Conservation (phyloP, 2,797 vertebrate species). For the Phyllotis vaccarum region DNA sequence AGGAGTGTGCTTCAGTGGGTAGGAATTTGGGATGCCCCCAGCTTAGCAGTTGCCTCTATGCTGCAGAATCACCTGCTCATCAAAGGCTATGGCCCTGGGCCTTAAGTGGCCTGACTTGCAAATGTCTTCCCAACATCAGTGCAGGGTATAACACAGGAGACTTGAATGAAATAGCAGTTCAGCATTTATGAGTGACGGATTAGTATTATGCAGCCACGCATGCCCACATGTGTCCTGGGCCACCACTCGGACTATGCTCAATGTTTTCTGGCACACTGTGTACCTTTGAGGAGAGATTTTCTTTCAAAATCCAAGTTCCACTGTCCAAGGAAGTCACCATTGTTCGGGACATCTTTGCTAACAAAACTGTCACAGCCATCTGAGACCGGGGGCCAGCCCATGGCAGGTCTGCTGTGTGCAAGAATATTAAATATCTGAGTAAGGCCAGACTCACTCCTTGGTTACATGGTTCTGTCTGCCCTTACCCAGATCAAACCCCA, state of each 20-base stretch:
- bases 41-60: background rate
- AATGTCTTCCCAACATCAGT: background rate
- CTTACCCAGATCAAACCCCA: background rate
- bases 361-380: background rate
- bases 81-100: rapidly evolving
- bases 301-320: background rate
- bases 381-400: background rate
- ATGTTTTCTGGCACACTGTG: background rate
- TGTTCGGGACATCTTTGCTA: background rate
- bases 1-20: background rate
- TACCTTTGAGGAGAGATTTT: background rate
- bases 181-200: rapidly evolving
- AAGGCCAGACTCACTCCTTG: rapidly evolving
- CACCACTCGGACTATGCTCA: background rate
- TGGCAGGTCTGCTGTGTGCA: rapidly evolving
- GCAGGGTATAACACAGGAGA: rapidly evolving
- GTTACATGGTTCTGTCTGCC: background rate
- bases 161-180: background rate
- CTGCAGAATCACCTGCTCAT: background rate
- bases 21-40: rapidly evolving
- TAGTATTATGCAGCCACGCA: rapidly evolving
- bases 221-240: rapidly evolving
- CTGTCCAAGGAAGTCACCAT: background rate
- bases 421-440: too few species aligned
- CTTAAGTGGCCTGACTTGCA: background rate